Evolutionary conservation across 2,888 invertebrate genomes (phyloP).

Genomic region (Papilio demoleus): DNA sequence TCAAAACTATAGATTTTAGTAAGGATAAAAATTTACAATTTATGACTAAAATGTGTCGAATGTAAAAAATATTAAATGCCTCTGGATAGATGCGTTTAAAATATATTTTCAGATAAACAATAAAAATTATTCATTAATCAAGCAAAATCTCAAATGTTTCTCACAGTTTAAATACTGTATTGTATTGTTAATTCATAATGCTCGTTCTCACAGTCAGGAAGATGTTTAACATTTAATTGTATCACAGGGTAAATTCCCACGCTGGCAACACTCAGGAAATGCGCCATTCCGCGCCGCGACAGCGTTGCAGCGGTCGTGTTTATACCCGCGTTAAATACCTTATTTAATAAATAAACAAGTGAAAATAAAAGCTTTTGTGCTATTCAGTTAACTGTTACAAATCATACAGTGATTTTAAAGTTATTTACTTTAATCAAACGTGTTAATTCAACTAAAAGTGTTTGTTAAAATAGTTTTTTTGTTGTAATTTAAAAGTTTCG

Average conservation of each 20-base stretch:
- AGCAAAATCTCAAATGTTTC: too few species aligned
- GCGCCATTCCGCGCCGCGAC: conserved; percentile 37
- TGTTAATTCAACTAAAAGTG: background rate
- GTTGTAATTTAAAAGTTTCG: conserved; percentile 14
- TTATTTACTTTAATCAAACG: background rate
- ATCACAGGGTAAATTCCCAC: conserved; percentile 17
- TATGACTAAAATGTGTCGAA: too few species aligned
- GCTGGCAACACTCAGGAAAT: conserved; percentile 37
- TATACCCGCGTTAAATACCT: background rate
- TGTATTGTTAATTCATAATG: conserved; percentile 17
- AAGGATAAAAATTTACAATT: too few species aligned
- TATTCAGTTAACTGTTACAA: background rate
- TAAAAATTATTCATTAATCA: too few species aligned
- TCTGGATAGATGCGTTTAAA: too few species aligned
- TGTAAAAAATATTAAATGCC: too few species aligned
- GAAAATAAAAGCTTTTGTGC: conserved; percentile 20
- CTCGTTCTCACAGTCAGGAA: background rate
- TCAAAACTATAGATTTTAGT: too few species aligned
- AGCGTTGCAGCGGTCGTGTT: background rate
- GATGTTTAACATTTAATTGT: background rate
- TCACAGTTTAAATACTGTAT: conserved; percentile 13
- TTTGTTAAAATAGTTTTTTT: conserved; percentile 23
- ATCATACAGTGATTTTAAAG: background rate
- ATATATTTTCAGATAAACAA: too few species aligned
- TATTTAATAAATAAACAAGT: conserved; percentile 26